Evolutionary conservation across 2,888 invertebrate species (phyloP), one percentile per base, ranked within the genome.

Genomic region (Galeruca laticollis): DNA sequence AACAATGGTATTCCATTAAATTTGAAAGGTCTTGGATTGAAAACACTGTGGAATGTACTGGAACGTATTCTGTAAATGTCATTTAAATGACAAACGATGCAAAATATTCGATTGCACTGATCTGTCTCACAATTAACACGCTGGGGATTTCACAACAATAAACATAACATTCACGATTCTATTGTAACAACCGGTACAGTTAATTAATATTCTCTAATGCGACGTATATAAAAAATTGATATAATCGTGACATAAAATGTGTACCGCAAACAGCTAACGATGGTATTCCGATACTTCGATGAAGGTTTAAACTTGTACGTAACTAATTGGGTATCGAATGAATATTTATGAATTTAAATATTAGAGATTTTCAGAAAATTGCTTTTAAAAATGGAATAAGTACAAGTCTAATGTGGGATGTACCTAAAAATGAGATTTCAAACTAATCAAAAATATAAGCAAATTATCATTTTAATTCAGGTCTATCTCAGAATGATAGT

Each of bases 131-230:
- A 68, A 75, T 73, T 73, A 73, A 72, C 71, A 72, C 71, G 65
- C 64, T 69, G 54, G 69, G 72, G 70, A 75, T 76, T 75, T 73
- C 74, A 69, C 65, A 72, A 75, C 69, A 69, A 71, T 64, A 64
- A 67, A 64, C 74, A 71, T 69, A 72, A 67, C 73, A 70, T 70
- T 74, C 76, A 76, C 73, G 74, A 73, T 73, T 73, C 75, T 70
- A 70, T 75, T 74, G 73, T 74, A 66, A 70, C 62, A 70, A 71
- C 70, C 71, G 68, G 68, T 74, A 71, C 51, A 61, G 68, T 74
- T 74, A 74, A 75, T 75, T 74, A 70, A 75, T 74, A 74, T 73
- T 71, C 71, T 74, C 68, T 70, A 61, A 62, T 66, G 57, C 52
- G 59, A 66, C 66, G 64, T 68, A 47, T 63, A 54, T 47, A 64